Base-by-base conservation (phyloP, 2,113 vertebrate species). In the Circaetus gallicus region DNA sequence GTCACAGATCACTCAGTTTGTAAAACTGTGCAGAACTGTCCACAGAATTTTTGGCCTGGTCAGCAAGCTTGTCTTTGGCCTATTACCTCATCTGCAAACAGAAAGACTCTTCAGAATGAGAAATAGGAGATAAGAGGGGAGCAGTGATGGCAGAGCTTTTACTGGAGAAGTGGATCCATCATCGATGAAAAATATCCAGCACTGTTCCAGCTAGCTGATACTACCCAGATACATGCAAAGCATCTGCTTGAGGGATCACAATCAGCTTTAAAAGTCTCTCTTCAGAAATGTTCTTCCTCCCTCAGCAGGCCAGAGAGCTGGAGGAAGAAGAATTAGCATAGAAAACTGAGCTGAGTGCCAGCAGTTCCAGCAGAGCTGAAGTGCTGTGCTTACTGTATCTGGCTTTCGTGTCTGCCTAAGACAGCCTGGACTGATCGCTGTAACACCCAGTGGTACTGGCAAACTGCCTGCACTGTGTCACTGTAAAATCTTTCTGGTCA, bases 61-160 rank as follows among this genome's bases (percentile, higher is more conserved):
- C 82, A 93, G 62, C 58, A 88, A 82, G 50, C 42, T 70, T 85
- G 28, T 76, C 45, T 94, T 93, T 94, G 90, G 79, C 36, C 74
- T 28, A 58, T 88, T 92, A 88, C 67, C 42, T 96, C 93, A 92
- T 88, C 79, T 92, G 66, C 38, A 93, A 88, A 90, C 28, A 62
- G n/a, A 86, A 82, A 83, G 45, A 38, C 71, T 73, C 38, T 78
- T 84, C 49, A 79, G 73, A 90, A 85, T 63, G 31, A 91, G 53
- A 94, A 94, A 79, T 0, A 58, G 32, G 69, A 95, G 95, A 84
- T 95, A 94, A 89, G 91, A 95, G 20, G 6, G 62, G 38, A 93
- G 24, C 38, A 71, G 47, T 91, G 92, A 86, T 87, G 86, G 86
- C 55, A 95, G 42, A 66, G 29, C 12, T 95, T 86, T 59, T 91